phyloP scores from a whole-genome alignment of 1,140 invertebrate species.

The Cardiocondyla obscurior region DNA sequence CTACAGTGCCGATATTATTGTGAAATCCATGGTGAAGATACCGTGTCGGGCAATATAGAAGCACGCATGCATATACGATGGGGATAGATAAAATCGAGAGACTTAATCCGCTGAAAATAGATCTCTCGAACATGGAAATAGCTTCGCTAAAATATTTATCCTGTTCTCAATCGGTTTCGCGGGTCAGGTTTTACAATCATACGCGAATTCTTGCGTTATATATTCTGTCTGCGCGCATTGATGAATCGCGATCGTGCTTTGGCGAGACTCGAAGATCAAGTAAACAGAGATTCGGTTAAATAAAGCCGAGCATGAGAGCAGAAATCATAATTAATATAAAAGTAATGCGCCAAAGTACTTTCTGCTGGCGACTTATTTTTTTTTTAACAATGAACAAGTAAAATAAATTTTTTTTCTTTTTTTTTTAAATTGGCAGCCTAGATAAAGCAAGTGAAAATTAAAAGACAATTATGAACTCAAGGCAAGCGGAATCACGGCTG shows the following conservation, averaged over 20 bases:
- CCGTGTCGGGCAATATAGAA: not conserved
- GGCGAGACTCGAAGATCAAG: not conserved
- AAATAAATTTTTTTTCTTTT: not conserved
- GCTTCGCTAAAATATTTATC: conserved; percentile 26
- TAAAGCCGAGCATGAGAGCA: not conserved
- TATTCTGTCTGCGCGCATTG: not conserved
- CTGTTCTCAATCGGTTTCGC: not conserved
- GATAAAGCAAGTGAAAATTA: not conserved
- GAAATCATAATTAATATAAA: not conserved
- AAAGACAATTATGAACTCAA: conserved; percentile 70
- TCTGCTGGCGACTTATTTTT: not conserved
- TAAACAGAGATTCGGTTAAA: not conserved
- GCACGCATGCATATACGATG: not conserved
- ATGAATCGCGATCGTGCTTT: not conserved
- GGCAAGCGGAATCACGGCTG: conserved; percentile 84
- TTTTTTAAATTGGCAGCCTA: not conserved
- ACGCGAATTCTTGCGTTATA: not conserved
- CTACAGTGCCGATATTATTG: not conserved
- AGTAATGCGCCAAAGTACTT: not conserved
- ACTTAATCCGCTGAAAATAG: conserved; percentile 33
- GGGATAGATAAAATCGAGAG: not conserved
- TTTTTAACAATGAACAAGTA: not conserved
- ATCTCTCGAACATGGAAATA: conserved; percentile 37
- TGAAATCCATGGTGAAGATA: not conserved
- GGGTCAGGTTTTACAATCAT: not conserved